A percentile compares a stretch with the other conserved stretches of the same genome.
These are phyloP conservation scores for Ochotona curzoniae DNA, from an alignment of 2,113 vertebrate species.

Conservation along the genomic window DNA sequence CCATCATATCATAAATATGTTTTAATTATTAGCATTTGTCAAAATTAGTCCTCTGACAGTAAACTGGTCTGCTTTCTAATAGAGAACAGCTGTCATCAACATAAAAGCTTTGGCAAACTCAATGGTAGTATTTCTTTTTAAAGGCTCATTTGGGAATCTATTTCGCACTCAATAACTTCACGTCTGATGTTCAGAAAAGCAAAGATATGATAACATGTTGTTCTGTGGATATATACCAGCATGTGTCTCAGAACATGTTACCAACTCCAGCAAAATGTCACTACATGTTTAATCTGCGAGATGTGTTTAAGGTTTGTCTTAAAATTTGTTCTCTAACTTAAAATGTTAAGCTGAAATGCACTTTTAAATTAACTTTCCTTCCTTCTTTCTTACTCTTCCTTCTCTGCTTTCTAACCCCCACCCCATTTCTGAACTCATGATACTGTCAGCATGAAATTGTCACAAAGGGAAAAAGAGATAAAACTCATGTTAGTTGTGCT, in stretches of 20 bases:
- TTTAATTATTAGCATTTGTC: neutral
- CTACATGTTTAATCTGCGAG: slow-evolving; percentile 82
- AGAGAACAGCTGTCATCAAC: neutral
- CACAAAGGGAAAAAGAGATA: neutral
- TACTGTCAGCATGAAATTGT: neutral
- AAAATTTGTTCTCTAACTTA: neutral
- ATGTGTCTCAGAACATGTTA: slow-evolving; percentile 71
- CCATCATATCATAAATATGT: neutral
- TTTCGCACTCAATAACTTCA: slow-evolving; percentile 77
- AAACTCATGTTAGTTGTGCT: neutral
- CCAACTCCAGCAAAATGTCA: slow-evolving; percentile 83
- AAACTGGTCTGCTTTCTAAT: neutral
- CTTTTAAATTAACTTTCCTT: neutral
- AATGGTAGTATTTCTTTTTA: slow-evolving; percentile 11
- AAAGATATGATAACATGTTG: slow-evolving; percentile 61
- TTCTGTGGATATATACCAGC: slow-evolving; percentile 77
- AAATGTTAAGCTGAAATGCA: neutral
- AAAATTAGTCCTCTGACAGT: neutral
- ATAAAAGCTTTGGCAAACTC: neutral
- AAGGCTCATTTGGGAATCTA: slow-evolving; percentile 79
- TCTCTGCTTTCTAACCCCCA: too few relatives aligned
- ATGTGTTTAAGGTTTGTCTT: slow-evolving; percentile 81
- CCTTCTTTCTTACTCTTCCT: neutral
- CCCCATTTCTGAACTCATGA: neutral
- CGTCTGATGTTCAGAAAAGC: slow-evolving; percentile 75